Conservation (phyloP, 2,888 invertebrate species). For the Antitype chi region DNA sequence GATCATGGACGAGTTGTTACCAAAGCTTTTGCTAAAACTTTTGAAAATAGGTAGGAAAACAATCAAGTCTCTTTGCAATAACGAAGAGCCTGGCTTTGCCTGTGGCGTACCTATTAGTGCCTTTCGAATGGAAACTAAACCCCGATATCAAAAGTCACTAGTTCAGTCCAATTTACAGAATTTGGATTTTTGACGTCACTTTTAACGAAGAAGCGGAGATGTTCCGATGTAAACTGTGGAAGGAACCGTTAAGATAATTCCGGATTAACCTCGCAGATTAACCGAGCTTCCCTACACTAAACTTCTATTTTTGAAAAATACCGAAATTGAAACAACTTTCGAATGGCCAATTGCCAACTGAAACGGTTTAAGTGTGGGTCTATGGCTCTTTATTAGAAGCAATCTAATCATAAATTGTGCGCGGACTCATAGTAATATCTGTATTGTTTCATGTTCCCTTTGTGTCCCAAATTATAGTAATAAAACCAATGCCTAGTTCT, state of each 20-base stretch:
- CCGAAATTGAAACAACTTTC: slow-evolving; percentile 24
- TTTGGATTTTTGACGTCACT: not conserved
- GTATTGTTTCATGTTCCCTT: slow-evolving; percentile 44
- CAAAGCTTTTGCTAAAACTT: not conserved
- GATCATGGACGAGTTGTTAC: not conserved
- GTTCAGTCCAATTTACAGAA: not conserved
- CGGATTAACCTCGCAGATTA: slow-evolving; percentile 20
- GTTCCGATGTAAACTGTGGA: not conserved
- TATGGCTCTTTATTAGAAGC: slow-evolving; percentile 28
- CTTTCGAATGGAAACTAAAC: not conserved
- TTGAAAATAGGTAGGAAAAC: not conserved
- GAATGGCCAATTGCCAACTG: slow-evolving; percentile 33
- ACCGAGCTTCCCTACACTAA: not conserved
- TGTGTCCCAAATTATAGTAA: slow-evolving; percentile 26
- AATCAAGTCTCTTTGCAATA: not conserved
- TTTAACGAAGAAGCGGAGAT: not conserved
- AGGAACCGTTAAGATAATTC: not conserved
- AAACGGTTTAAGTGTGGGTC: not conserved
- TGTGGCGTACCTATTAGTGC: not conserved
- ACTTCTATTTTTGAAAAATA: slow-evolving; percentile 33
- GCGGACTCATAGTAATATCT: slow-evolving; percentile 38
- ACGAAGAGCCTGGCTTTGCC: not conserved
- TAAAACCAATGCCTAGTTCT: slow-evolving; percentile 38
- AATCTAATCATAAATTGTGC: slow-evolving; percentile 42
- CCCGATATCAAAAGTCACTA: not conserved